Evolutionary conservation across 2,888 invertebrate species (phyloP).

Genomic region (Graphium colonna): DNA sequence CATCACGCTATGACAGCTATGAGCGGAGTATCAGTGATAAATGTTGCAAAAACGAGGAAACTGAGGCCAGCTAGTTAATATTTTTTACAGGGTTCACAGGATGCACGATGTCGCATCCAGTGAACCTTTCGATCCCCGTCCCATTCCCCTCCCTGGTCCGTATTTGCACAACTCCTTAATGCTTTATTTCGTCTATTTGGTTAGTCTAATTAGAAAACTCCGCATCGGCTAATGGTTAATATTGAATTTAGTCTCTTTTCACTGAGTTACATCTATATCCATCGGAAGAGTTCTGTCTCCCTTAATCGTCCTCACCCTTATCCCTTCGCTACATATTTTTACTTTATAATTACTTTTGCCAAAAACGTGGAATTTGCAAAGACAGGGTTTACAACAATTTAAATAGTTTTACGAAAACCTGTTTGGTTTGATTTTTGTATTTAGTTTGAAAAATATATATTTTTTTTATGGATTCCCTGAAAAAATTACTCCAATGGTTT

Average conservation of each 20-base stretch:
- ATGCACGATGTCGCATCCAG: constrained; percentile 8
- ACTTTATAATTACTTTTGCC: neutral
- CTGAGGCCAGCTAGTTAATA: too few relatives aligned
- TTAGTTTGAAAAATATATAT: too few relatives aligned
- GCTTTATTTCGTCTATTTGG: constrained; percentile 77
- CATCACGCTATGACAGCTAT: too few relatives aligned
- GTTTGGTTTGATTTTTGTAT: too few relatives aligned
- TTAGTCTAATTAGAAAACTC: constrained; percentile 78
- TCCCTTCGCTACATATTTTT: constrained; percentile 8
- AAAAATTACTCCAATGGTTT: too few relatives aligned
- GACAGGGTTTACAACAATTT: too few relatives aligned
- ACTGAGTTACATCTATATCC: constrained; percentile 24
- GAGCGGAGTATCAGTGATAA: too few relatives aligned
- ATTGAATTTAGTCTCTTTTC: constrained; percentile 59
- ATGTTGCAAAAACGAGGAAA: too few relatives aligned
- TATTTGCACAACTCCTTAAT: constrained; percentile 76
- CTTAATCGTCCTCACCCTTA: neutral
- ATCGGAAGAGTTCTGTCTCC: neutral
- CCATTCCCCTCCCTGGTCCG: constrained; percentile 55
- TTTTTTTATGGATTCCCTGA: too few relatives aligned
- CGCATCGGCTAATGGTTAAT: constrained; percentile 63
- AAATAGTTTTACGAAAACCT: too few relatives aligned
- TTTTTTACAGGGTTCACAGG: too few relatives aligned
- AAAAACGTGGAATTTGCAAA: too few relatives aligned
- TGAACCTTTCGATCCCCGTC: constrained; percentile 18